phyloP scores from a whole-genome alignment of 2,888 invertebrate genomes.

The Itoplectis maculator region DNA sequence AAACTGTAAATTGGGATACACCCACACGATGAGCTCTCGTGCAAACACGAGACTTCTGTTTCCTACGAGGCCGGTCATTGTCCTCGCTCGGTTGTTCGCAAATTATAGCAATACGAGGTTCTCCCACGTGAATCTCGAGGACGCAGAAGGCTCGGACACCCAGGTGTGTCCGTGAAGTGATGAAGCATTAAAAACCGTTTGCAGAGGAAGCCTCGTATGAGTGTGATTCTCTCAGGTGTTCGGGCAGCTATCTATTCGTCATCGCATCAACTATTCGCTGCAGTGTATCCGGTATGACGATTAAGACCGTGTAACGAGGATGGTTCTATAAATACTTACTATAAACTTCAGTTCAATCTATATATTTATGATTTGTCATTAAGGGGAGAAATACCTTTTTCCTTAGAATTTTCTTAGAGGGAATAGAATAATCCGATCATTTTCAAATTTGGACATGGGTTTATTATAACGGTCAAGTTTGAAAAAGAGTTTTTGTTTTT shows the following conservation, averaged over 20 bases:
- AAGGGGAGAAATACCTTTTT: too few relatives aligned
- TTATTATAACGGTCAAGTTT: too few relatives aligned
- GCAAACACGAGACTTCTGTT: not conserved
- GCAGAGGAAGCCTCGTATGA: conserved; percentile 20
- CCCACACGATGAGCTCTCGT: conserved; percentile 42
- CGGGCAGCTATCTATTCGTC: not conserved
- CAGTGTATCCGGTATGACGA: too few relatives aligned
- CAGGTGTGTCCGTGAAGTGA: conserved; percentile 29
- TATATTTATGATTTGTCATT: too few relatives aligned
- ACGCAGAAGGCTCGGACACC: conserved; percentile 34
- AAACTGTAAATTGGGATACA: conserved; percentile 62
- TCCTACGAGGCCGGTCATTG: conserved; percentile 19
- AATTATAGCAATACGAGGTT: conserved; percentile 31
- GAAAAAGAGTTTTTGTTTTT: too few relatives aligned
- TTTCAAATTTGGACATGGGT: too few relatives aligned
- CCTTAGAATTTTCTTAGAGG: too few relatives aligned
- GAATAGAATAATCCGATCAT: too few relatives aligned
- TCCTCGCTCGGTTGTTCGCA: not conserved
- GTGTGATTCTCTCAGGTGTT: not conserved
- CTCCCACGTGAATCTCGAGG: conserved; percentile 42
- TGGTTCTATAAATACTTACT: too few relatives aligned
- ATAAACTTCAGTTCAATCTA: too few relatives aligned
- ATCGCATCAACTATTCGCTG: too few relatives aligned
- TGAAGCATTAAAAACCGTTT: conserved; percentile 15
- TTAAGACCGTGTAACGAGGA: too few relatives aligned